phyloP scores from a whole-genome alignment of 2,888 invertebrate genomes.

The Iphiclides podalirius region DNA sequence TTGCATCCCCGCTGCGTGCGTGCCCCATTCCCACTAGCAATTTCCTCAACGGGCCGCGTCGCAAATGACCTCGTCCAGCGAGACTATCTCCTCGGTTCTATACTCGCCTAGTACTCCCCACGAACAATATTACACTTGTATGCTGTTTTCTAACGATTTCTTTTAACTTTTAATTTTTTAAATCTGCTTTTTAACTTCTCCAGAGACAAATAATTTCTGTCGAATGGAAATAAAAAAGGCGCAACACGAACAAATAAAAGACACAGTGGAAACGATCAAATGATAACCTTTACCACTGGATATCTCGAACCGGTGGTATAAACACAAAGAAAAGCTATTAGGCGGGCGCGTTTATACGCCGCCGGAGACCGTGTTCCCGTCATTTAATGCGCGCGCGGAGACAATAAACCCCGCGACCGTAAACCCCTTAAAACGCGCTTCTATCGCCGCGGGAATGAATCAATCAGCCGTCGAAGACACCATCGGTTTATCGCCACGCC shows the following conservation, averaged over 20 bases:
- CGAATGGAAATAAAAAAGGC: no score
- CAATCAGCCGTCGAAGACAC: slow-evolving; percentile 56
- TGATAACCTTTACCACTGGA: no score
- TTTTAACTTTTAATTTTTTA: no score
- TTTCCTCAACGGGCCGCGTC: slow-evolving; percentile 51
- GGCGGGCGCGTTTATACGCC: slow-evolving; percentile 35
- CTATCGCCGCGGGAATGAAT: slow-evolving; percentile 62
- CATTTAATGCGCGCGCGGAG: slow-evolving; percentile 45
- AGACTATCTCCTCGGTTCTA: slow-evolving; percentile 45
- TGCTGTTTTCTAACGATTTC: no score
- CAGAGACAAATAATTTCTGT: no score
- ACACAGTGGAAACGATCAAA: no score
- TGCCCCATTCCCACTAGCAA: slow-evolving; percentile 34
- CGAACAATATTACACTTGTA: background rate
- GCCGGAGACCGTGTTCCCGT: slow-evolving; percentile 33
- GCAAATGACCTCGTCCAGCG: slow-evolving; percentile 49
- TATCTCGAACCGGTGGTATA: no score
- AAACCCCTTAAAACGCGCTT: slow-evolving; percentile 51
- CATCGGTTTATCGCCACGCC: slow-evolving; percentile 37
- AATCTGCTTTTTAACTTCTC: no score
- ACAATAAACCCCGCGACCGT: slow-evolving; percentile 58
- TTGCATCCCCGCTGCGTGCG: slow-evolving; percentile 36
- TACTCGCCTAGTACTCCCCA: slow-evolving; percentile 27
- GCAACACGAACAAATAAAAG: no score
- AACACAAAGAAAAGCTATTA: no score